A percentile compares a stretch with the other conserved stretches of the same genome.
These are phyloP conservation scores for Arrhamphus sclerolepis DNA, from an alignment of 2,797 vertebrate genomes.

Conservation along the genomic window DNA sequence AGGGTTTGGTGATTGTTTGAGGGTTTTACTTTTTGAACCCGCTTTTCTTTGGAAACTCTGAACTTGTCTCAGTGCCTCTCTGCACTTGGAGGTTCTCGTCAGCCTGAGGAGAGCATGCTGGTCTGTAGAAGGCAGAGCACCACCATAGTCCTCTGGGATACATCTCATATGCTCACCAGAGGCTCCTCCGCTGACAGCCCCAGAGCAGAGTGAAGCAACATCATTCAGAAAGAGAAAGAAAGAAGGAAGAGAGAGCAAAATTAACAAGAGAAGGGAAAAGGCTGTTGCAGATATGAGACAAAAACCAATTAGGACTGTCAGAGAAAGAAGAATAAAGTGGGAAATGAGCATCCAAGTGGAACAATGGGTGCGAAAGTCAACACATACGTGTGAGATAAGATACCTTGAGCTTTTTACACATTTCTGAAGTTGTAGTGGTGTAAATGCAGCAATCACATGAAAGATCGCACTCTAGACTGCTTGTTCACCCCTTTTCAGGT, in stretches of 20 bases:
- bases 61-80: conserved; percentile 22
- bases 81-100: conserved; percentile 41
- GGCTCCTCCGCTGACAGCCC: conserved; percentile 33
- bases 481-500: conserved; percentile 45
- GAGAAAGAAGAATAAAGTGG: conserved; percentile 7
- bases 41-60: neutral
- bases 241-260: neutral
- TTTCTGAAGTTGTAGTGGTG: conserved; percentile 17
- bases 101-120: conserved; percentile 52
- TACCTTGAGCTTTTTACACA: conserved; percentile 38
- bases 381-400: conserved; percentile 43
- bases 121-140: conserved; percentile 60
- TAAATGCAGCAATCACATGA: conserved; percentile 29
- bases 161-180: conserved; percentile 61
- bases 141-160: conserved; percentile 54
- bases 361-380: conserved; percentile 42
- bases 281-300: conserved; percentile 9
- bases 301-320: conserved; percentile 34
- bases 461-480: conserved; percentile 44
- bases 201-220: conserved; percentile 41
- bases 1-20: no score
- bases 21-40: no score
- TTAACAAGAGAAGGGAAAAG: neutral
- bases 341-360: conserved; percentile 27
- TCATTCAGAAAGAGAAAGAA: conserved; percentile 5